Evolutionary conservation across 1,140 invertebrate species (phyloP), one percentile per base, ranked within the genome.

Genomic region (Ruditapes philippinarum): DNA sequence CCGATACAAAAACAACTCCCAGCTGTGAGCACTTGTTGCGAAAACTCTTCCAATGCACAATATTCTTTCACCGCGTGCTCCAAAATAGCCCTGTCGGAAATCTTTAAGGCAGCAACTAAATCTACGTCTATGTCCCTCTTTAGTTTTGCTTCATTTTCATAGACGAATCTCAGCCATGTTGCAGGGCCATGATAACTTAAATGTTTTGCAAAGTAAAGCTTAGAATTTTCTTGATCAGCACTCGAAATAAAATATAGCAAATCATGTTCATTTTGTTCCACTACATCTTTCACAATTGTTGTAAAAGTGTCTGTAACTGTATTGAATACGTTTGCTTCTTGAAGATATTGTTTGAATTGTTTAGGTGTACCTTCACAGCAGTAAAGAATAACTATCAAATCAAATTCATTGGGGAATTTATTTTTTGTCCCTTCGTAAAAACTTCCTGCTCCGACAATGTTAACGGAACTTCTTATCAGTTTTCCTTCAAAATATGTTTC

Each of bases 371-470:
- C 57, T 62, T 62, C 25, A 28, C 7, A 25, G n/a, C n/a, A 62
- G 14, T n/a, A 62, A 7, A 62, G 25, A 1, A 28, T 7, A 62
- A 28, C 25, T 45, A 45, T 45, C 5, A 45, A 14, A 45, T 45
- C 42, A 45, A 45, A 45, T 45, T 45, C 42, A 45, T 5, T 14
- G 2, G 57, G 57, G 14, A 62, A 62, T 4, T 62, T 28, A 62
- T 62, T 62, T n/a, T 62, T 62, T 28, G 57, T 62, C 22, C 57
- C 57, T 62, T 62, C 57, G 28, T 62, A 62, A n/a, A 28, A 62
- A 28, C 57, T 62, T 28, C 57, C 57, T 5, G 28, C 57, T 62
- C 28, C 28, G 57, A 62, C 5, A n/a, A 62, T 62, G 25, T 62
- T n/a, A 7, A 4, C 9, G 9, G 1, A 25, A 62, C 42, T 7